Evolutionary conservation across 2,888 invertebrate species (phyloP), one percentile per base, ranked within the genome.

Genomic region (Aphrophora alni): DNA sequence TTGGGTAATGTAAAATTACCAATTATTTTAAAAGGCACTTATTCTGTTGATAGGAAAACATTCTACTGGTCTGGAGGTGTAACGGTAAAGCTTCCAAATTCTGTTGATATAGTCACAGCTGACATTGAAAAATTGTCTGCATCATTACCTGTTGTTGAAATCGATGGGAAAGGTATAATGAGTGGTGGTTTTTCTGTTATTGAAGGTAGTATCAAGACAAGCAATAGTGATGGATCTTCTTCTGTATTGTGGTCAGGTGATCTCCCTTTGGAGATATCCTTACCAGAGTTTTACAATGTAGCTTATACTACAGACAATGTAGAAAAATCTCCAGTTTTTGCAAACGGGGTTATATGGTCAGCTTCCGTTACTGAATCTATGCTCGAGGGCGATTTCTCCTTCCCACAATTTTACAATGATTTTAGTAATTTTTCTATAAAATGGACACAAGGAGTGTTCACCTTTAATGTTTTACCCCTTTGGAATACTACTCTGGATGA

Each of bases 31-130:
- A 70, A 75, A 68, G 84, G 84, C 3, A 33, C 75, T 27, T 83
- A 82, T 68, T 84, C 84, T 17, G 26, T 73, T 10, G 82, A 84
- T 70, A 77, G 79, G 24, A 81, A 78, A 0, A 69, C 73, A 28
- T 84, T 84, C 70, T 79, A 75, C 75, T 84, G 84, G 84, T 75
- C 75, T 28, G 84, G 84, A 21, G 77, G 79, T 8, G 73, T 74
- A 0, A 70, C 72, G 17, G 68, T 83, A 10, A 81, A 77, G 25
- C 33, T 82, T n/a, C 81, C 83, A 10, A 38, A 24, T 24, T 0
- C 38, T 12, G 24, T 21, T 69, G n/a, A 26, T 21, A 14, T 7
- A 10, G n/a, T 26, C 1, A 3, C 38, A 27, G 12, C 17, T 51
- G 21, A 75, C 25, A 59, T 24, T 26, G 21, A 59, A 75, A 25